A percentile compares a stretch with the other conserved stretches of the same genome.
Evolutionary conservation across 2,888 invertebrate species (phyloP).

Genomic region (Xestoiulus laeticollis): DNA sequence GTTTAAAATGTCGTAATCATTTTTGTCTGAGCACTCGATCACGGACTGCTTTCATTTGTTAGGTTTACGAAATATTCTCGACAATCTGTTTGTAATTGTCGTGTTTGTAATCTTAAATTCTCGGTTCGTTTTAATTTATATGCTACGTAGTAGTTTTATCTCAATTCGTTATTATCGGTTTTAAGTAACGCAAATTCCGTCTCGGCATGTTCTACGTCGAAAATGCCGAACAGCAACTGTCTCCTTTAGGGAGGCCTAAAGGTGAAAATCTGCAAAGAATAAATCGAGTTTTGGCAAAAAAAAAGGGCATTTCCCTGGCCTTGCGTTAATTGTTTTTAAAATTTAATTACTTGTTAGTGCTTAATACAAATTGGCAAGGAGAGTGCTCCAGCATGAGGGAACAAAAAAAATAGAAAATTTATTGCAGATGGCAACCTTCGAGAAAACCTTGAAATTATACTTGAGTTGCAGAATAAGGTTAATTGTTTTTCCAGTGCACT

Average conservation of each 20-base stretch:
- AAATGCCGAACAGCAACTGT: neutral
- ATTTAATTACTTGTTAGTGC: neutral
- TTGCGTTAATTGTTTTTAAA: neutral
- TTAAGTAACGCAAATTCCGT: too few relatives aligned
- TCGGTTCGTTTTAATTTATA: too few relatives aligned
- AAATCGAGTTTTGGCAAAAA: neutral
- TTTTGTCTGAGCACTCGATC: neutral
- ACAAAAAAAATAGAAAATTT: neutral
- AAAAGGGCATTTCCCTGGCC: slow-evolving; percentile 2
- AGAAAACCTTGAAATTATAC: neutral
- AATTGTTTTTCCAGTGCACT: neutral
- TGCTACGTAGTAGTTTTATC: too few relatives aligned
- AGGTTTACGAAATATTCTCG: neutral
- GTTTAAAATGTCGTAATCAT: neutral
- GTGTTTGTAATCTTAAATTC: neutral
- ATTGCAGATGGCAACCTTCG: neutral
- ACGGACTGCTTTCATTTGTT: neutral
- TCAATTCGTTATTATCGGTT: too few relatives aligned
- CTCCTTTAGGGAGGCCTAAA: too few relatives aligned
- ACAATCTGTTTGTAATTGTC: too few relatives aligned
- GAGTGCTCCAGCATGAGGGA: neutral
- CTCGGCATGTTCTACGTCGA: neutral
- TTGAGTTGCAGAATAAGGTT: slow-evolving; percentile 25
- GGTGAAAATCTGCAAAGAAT: neutral
- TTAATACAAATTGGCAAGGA: slow-evolving; percentile 11